phyloP scores from a whole-genome alignment of 2,113 vertebrate species.

The Oplegnathus fasciatus region DNA sequence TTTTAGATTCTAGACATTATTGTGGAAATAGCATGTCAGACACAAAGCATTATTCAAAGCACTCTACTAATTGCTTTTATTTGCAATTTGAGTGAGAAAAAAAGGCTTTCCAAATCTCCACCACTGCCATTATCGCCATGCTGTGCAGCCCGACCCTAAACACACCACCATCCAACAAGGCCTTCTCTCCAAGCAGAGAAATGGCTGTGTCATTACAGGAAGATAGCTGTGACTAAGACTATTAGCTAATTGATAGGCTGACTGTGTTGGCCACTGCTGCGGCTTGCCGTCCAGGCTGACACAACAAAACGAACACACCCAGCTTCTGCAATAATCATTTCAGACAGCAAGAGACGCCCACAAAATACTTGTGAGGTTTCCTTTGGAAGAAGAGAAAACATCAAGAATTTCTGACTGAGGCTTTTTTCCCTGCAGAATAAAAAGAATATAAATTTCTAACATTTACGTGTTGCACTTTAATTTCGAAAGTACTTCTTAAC shows the following conservation, averaged over 20 bases:
- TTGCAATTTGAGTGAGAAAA: background rate
- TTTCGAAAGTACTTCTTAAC: slow-evolving; percentile 40
- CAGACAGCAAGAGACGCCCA: background rate
- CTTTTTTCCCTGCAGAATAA: background rate
- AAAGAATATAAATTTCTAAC: background rate
- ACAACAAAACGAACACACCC: slow-evolving; percentile 47
- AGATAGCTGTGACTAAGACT: slow-evolving; percentile 66
- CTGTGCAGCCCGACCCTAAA: slow-evolving; percentile 28
- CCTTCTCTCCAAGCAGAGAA: slow-evolving; percentile 33
- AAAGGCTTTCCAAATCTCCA: slow-evolving; percentile 28
- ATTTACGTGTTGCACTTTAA: slow-evolving; percentile 39
- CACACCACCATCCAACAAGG: slow-evolving; percentile 15
- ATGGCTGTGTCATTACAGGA: slow-evolving; percentile 66
- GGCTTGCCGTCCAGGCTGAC: slow-evolving; percentile 46
- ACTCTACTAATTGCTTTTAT: slow-evolving; percentile 19
- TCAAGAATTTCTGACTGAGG: background rate
- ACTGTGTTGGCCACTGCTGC: slow-evolving; percentile 40
- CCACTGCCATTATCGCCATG: slow-evolving; percentile 20
- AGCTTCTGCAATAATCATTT: slow-evolving; percentile 16
- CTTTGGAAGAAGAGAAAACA: background rate
- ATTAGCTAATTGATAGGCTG: slow-evolving; percentile 77
- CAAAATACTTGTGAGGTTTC: background rate
- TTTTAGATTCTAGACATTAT: too few species aligned
- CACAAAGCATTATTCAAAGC: too few species aligned
- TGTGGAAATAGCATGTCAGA: too few species aligned